Conservation (phyloP, 1,140 invertebrate species). For the Polypedilum vanderplanki region DNA sequence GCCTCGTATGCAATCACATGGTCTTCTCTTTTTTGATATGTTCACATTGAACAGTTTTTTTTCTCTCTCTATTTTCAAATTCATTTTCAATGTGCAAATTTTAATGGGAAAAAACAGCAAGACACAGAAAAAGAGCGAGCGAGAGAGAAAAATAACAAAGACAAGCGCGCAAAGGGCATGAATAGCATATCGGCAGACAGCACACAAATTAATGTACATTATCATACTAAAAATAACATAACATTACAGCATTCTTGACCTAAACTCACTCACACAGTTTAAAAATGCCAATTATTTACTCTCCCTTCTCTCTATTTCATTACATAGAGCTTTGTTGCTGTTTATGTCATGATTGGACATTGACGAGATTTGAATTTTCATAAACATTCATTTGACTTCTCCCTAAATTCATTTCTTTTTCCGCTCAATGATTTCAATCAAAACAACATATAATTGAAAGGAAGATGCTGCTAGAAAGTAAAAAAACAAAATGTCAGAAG, state of each 20-base stretch:
- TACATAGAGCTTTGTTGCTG: too few relatives aligned
- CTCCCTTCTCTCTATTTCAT: not conserved
- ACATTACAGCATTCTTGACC: constrained; percentile 26
- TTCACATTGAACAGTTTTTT: not conserved
- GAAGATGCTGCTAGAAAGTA: too few relatives aligned
- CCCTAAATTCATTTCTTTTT: too few relatives aligned
- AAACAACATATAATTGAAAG: too few relatives aligned
- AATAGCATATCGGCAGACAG: not conserved
- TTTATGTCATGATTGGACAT: too few relatives aligned
- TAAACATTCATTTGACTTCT: too few relatives aligned
- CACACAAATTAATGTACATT: constrained; percentile 13
- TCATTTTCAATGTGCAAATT: not conserved
- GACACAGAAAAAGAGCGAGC: too few relatives aligned
- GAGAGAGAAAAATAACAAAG: too few relatives aligned
- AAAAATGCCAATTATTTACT: constrained; percentile 25
- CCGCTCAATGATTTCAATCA: too few relatives aligned
- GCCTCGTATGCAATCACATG: constrained; percentile 10
- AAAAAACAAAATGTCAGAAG: too few relatives aligned
- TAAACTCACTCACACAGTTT: constrained; percentile 12
- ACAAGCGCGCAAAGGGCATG: not conserved
- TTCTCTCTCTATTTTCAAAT: not conserved
- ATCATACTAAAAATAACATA: constrained; percentile 14
- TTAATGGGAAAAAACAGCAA: constrained; percentile 3
- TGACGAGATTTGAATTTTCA: too few relatives aligned
- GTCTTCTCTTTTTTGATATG: not conserved